These are phyloP conservation scores for Psilanteris sp. DNA, from an alignment of 1,140 invertebrate species.

Conservation along the genomic window DNA sequence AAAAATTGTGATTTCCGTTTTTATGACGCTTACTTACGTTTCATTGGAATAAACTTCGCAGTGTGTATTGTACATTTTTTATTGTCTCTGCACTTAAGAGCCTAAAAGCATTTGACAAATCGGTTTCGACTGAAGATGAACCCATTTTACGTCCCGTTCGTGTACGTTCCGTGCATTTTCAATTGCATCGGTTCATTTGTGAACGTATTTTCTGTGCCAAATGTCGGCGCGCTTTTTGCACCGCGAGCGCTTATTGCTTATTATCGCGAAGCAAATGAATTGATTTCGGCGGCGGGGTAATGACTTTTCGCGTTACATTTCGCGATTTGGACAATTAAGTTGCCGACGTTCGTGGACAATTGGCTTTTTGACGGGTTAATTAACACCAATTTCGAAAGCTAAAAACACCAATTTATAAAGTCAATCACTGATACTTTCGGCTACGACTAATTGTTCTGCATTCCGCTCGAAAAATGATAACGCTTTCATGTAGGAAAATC, in stretches of 20 bases:
- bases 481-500: too few relatives aligned
- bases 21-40: constrained; percentile 10
- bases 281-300: constrained; percentile 29
- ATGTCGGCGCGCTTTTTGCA: too few relatives aligned
- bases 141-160: constrained; percentile 32
- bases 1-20: constrained; percentile 3
- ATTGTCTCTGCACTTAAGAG: background rate
- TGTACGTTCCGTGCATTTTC: constrained; percentile 29
- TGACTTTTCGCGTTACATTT: constrained; percentile 23
- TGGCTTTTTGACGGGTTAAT: too few relatives aligned
- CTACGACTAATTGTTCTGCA: too few relatives aligned
- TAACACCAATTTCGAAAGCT: too few relatives aligned
- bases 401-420: constrained; percentile 51
- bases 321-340: constrained; percentile 46
- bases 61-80: background rate
- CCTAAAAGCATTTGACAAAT: constrained; percentile 21
- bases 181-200: constrained; percentile 38
- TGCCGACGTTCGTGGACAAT: constrained; percentile 18
- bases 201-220: too few relatives aligned
- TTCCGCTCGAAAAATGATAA: too few relatives aligned
- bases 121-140: constrained; percentile 29
- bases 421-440: constrained; percentile 44
- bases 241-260: constrained; percentile 49
- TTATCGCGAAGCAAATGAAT: constrained; percentile 15
- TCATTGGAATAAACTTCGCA: constrained; percentile 1